Conservation (phyloP, 2,888 invertebrate genomes). For the Sphecodes monilicornis region DNA sequence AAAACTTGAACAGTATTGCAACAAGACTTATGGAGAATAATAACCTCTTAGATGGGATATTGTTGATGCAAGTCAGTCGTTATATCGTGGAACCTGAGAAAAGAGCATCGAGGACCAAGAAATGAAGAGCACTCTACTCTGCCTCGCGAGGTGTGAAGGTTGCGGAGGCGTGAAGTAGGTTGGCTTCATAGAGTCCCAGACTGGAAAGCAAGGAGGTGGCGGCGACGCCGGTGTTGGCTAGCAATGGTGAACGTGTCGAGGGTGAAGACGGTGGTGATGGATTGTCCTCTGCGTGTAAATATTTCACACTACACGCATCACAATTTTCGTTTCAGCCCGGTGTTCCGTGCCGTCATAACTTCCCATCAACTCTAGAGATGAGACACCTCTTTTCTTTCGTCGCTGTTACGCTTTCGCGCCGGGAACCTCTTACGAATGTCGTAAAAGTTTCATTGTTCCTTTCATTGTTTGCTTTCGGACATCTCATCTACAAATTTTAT, state of each 20-base stretch:
- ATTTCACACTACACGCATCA: constrained; percentile 81
- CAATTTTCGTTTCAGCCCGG: constrained; percentile 75
- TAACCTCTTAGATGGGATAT: constrained; percentile 23
- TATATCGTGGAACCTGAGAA: constrained; percentile 44
- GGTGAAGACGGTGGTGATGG: constrained; percentile 74
- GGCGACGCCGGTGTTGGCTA: constrained; percentile 53
- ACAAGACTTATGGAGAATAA: not conserved
- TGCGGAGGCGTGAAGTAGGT: constrained; percentile 76
- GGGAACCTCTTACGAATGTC: constrained; percentile 47
- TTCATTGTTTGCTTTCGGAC: constrained; percentile 36
- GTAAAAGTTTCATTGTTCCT: constrained; percentile 52
- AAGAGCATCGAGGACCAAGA: constrained; percentile 63
- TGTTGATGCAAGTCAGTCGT: constrained; percentile 53
- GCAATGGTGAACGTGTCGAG: constrained; percentile 66
- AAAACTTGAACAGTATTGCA: not conserved
- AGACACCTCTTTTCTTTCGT: constrained; percentile 33
- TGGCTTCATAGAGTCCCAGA: constrained; percentile 59
- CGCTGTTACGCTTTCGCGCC: constrained; percentile 31
- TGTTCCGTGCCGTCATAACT: constrained; percentile 73
- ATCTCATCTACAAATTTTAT: not conserved
- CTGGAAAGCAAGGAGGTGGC: constrained; percentile 61
- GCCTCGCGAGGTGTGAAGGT: constrained; percentile 77
- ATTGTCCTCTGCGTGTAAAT: constrained; percentile 80
- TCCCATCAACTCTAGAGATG: constrained; percentile 51
- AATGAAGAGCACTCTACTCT: constrained; percentile 79